Evolutionary conservation across 2,797 vertebrate species (phyloP).

Genomic region (Coranthus polyacanthus): DNA sequence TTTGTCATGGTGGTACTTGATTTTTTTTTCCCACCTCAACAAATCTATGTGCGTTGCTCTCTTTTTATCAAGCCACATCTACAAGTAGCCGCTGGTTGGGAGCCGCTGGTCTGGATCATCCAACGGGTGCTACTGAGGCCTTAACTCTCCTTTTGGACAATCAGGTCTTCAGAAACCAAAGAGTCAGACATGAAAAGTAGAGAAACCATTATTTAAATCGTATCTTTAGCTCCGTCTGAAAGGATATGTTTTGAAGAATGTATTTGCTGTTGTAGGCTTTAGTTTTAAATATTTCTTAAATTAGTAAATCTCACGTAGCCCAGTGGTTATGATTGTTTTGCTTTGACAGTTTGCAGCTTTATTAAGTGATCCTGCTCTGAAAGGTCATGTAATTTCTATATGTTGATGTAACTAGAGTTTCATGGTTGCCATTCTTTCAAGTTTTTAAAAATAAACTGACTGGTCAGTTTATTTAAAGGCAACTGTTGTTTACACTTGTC

Average conservation of each 20-base stretch:
- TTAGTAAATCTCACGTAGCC: conserved; percentile 30
- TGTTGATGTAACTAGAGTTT: conserved; percentile 30
- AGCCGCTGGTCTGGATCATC: neutral
- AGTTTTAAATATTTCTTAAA: conserved; percentile 27
- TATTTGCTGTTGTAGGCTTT: conserved; percentile 7
- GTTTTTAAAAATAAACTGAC: conserved; percentile 28
- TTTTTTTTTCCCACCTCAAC: too few species aligned
- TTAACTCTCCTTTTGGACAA: conserved; percentile 50
- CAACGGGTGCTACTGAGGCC: conserved; percentile 24
- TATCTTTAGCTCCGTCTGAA: conserved; percentile 40
- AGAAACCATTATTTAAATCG: conserved; percentile 22
- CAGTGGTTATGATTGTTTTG: conserved; percentile 14
- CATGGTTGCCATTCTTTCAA: conserved; percentile 19
- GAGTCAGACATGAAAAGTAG: conserved; percentile 39
- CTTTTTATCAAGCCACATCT: too few species aligned
- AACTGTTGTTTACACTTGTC: conserved; percentile 39
- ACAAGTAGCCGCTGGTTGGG: too few species aligned
- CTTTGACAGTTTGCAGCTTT: conserved; percentile 43
- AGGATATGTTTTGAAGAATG: conserved; percentile 14
- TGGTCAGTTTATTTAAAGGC: neutral
- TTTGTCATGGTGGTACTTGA: too few species aligned
- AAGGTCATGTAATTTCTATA: conserved; percentile 27
- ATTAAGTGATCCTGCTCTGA: conserved; percentile 17
- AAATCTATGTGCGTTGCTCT: too few species aligned
- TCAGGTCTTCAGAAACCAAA: conserved; percentile 74